A percentile compares a stretch with the other conserved stretches of the same genome.
Conservation (phyloP, 1,140 invertebrate species). For the Megalopta genalis region DNA sequence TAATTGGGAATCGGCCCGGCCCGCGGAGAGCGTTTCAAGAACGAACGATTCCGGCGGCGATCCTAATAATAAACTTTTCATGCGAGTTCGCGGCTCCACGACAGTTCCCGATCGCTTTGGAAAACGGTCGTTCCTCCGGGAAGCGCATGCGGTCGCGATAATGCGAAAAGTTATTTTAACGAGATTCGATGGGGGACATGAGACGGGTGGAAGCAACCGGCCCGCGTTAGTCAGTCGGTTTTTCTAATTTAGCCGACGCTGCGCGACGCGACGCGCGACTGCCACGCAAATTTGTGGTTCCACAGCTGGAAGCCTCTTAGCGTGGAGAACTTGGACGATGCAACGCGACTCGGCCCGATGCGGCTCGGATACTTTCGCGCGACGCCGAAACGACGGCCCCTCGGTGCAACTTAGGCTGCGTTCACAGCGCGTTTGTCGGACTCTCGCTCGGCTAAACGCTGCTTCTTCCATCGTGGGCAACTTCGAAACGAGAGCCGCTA, state of each 20-base stretch:
- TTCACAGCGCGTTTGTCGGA: slow-evolving; percentile 57
- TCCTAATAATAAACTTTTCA: slow-evolving; percentile 3
- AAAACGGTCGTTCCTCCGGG: not conserved
- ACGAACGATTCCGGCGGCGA: not conserved
- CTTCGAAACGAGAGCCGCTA: slow-evolving; percentile 50
- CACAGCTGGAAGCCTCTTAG: not conserved
- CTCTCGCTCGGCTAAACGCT: not conserved
- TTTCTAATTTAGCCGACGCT: slow-evolving; percentile 42
- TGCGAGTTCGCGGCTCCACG: not conserved
- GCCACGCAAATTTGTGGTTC: slow-evolving; percentile 30
- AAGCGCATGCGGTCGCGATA: slow-evolving; percentile 21
- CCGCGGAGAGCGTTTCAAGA: not conserved
- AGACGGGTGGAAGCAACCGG: too few relatives aligned
- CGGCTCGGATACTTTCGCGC: slow-evolving; percentile 14
- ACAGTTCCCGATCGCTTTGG: slow-evolving; percentile 1
- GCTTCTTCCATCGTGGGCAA: slow-evolving; percentile 29
- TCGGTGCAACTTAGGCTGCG: slow-evolving; percentile 49
- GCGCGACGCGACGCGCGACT: not conserved
- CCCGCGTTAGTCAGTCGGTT: slow-evolving; percentile 28
- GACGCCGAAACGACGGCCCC: slow-evolving; percentile 40
- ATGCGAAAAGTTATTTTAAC: slow-evolving; percentile 45
- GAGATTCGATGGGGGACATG: slow-evolving; percentile 34
- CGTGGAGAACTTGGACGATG: not conserved
- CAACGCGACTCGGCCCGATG: slow-evolving; percentile 19
- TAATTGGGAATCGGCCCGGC: not conserved